phyloP scores from a whole-genome alignment of 2,888 invertebrate genomes.

The Cabera pusaria region DNA sequence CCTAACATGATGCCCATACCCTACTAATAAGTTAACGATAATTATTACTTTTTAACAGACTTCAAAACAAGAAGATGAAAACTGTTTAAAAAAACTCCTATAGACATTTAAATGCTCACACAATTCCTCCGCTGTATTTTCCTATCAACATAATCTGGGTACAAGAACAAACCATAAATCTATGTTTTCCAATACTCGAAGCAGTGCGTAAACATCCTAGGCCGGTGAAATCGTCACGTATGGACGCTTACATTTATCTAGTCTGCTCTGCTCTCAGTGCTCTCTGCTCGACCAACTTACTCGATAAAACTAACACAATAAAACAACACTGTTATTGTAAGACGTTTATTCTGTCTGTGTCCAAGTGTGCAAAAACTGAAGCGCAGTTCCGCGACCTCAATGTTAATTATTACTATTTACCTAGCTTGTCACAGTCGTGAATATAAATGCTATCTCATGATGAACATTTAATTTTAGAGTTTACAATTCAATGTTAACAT shows the following conservation, averaged over 20 bases:
- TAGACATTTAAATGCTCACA: too few relatives aligned
- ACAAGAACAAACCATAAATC: not conserved
- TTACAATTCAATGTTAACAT: not conserved
- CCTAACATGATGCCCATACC: too few relatives aligned
- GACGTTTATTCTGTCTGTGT: constrained; percentile 22
- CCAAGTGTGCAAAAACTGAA: constrained; percentile 15
- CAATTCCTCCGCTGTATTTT: too few relatives aligned
- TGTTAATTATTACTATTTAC: too few relatives aligned
- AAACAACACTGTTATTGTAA: constrained; percentile 32
- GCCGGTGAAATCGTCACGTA: constrained; percentile 48
- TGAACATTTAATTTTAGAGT: too few relatives aligned
- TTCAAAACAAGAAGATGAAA: too few relatives aligned
- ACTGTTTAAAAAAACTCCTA: too few relatives aligned
- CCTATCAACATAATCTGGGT: not conserved
- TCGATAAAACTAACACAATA: constrained; percentile 38
- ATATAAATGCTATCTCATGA: too few relatives aligned
- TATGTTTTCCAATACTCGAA: not conserved
- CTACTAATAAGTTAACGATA: too few relatives aligned
- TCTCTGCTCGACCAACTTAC: constrained; percentile 47
- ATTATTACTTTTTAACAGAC: too few relatives aligned
- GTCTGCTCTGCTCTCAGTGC: too few relatives aligned
- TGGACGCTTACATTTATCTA: constrained; percentile 42
- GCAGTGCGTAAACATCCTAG: constrained; percentile 14
- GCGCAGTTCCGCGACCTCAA: constrained; percentile 10
- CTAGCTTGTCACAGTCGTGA: too few relatives aligned